Conservation (phyloP, 2,888 invertebrate species). For the Ferdinandea cuprea region DNA sequence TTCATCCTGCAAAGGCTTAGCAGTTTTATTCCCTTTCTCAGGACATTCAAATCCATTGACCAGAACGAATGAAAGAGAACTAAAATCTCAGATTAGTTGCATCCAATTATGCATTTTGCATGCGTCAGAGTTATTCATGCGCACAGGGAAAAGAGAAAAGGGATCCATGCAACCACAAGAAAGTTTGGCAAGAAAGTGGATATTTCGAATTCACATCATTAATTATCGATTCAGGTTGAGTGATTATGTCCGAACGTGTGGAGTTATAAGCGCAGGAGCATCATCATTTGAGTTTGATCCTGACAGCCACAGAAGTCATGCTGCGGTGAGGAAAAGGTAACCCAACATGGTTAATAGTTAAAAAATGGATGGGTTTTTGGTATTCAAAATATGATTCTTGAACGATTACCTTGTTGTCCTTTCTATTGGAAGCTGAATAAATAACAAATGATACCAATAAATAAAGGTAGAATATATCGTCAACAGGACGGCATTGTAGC, state of each 20-base stretch:
- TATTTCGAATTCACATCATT: slow-evolving; percentile 12
- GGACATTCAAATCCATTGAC: slow-evolving; percentile 36
- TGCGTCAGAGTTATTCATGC: slow-evolving; percentile 33
- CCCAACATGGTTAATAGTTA: slow-evolving; percentile 43
- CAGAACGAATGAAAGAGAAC: slow-evolving; percentile 8
- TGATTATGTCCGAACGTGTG: slow-evolving; percentile 7
- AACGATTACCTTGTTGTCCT: background rate
- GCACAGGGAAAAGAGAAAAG: slow-evolving; percentile 1
- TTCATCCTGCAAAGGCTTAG: slow-evolving; percentile 25
- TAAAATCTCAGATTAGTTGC: background rate
- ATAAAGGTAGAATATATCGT: background rate
- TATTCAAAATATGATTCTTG: slow-evolving; percentile 28
- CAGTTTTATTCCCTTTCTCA: background rate
- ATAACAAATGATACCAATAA: slow-evolving; percentile 31
- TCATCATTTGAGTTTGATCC: slow-evolving; percentile 22
- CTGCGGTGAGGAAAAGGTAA: slow-evolving; percentile 9
- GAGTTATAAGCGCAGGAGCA: slow-evolving; percentile 11
- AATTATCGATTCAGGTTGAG: slow-evolving; percentile 20
- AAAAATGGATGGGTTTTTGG: slow-evolving; percentile 47
- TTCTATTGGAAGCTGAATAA: slow-evolving; percentile 13
- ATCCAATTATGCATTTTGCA: slow-evolving; percentile 24
- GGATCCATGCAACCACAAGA: slow-evolving; percentile 4
- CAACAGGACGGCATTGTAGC: slow-evolving; percentile 23
- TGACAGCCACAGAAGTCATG: slow-evolving; percentile 21
- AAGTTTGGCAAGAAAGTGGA: background rate